Evolutionary conservation across 2,888 invertebrate species (phyloP).

Genomic region (Apocheima hispidaria): DNA sequence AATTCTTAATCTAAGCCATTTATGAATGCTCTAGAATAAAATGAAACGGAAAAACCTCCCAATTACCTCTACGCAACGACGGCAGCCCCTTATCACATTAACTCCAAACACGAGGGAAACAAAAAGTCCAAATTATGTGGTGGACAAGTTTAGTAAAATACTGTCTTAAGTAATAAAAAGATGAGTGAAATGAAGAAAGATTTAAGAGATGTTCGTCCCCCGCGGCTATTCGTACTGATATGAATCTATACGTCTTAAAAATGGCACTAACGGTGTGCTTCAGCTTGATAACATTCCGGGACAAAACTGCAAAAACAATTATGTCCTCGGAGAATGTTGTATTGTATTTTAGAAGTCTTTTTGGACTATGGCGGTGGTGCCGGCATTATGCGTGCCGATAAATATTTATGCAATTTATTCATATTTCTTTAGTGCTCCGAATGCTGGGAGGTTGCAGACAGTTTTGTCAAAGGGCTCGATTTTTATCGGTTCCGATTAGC

Average conservation of each 20-base stretch:
- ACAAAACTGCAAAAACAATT: slow-evolving; percentile 80
- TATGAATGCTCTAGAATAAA: not conserved
- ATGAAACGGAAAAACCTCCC: slow-evolving; percentile 22
- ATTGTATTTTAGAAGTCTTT: slow-evolving; percentile 65
- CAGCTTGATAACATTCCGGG: slow-evolving; percentile 69
- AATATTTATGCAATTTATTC: slow-evolving; percentile 84
- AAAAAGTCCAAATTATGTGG: slow-evolving; percentile 42
- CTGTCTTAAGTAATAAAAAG: slow-evolving; percentile 47
- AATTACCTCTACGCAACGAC: slow-evolving; percentile 23
- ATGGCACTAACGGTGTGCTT: slow-evolving; percentile 79
- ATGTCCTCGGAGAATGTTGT: slow-evolving; percentile 75
- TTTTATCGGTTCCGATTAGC: slow-evolving; percentile 28
- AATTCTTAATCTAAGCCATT: slow-evolving; percentile 6
- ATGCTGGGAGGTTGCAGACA: slow-evolving; percentile 38
- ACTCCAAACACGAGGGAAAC: slow-evolving; percentile 44
- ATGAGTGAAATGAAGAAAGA: slow-evolving; percentile 46
- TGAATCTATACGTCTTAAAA: slow-evolving; percentile 60
- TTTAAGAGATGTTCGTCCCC: slow-evolving; percentile 41
- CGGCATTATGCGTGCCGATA: slow-evolving; percentile 75
- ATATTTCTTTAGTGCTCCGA: slow-evolving; percentile 60
- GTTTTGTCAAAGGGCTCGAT: slow-evolving; percentile 34
- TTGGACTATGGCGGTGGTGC: slow-evolving; percentile 63
- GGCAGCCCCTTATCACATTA: slow-evolving; percentile 41
- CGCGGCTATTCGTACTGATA: slow-evolving; percentile 50
- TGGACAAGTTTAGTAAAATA: slow-evolving; percentile 47